Percentiles rank a stretch among this genome's conserved stretches.
Evolutionary conservation across 2,797 vertebrate genomes (phyloP).

Genomic region (Cyprinella venusta): DNA sequence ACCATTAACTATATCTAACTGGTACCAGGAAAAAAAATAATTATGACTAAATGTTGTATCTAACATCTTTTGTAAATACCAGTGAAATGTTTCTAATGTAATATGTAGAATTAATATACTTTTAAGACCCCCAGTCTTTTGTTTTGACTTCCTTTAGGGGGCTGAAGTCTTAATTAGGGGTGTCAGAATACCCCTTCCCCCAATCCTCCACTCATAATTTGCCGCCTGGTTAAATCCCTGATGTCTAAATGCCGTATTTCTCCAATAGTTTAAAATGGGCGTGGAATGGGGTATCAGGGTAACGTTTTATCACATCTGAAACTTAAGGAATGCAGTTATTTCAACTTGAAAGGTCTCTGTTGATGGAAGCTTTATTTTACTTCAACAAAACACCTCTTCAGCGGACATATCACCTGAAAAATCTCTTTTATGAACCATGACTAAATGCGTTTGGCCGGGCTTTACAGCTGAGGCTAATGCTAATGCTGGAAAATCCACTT

Average conservation of each 20-base stretch:
- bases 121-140: too few relatives aligned
- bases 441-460: constrained; percentile 41
- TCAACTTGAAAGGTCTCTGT: constrained; percentile 25
- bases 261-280: background rate
- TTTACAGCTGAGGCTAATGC: constrained; percentile 21
- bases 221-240: background rate
- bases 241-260: constrained; percentile 4
- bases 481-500: constrained; percentile 43
- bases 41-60: background rate
- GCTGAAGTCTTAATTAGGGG: constrained; percentile 1
- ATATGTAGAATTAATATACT: too few relatives aligned
- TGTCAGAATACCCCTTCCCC: background rate
- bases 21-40: too few relatives aligned
- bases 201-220: background rate
- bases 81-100: background rate
- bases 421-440: constrained; percentile 53
- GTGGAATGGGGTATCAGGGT: constrained; percentile 16
- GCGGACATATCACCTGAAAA: constrained; percentile 44
- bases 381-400: constrained; percentile 44
- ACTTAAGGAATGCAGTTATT: constrained; percentile 29
- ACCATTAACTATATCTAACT: too few relatives aligned
- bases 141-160: too few relatives aligned
- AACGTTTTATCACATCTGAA: constrained; percentile 40
- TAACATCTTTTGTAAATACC: too few relatives aligned
- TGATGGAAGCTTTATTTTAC: constrained; percentile 22